Evolutionary conservation across 2,113 vertebrate species (phyloP).

Genomic region (Todiramphus chloris): DNA sequence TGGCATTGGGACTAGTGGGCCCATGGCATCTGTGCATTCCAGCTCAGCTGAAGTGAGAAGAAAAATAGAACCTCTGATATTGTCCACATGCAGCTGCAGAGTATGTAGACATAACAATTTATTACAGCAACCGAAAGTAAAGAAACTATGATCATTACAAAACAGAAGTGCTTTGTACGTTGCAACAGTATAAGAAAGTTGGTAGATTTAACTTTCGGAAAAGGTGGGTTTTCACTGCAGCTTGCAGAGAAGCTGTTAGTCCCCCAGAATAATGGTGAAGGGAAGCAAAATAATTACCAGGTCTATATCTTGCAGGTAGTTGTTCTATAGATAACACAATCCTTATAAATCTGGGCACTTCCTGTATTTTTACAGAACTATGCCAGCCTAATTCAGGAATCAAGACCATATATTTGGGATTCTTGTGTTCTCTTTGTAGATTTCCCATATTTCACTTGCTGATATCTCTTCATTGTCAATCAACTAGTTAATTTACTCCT

Average conservation of each 20-base stretch:
- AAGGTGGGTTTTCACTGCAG: not conserved
- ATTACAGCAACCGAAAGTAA: not conserved
- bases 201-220: not conserved
- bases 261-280: not conserved
- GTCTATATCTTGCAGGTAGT: not conserved
- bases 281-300: not conserved
- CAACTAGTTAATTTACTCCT: not conserved
- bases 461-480: not conserved
- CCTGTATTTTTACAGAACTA: not conserved
- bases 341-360: not conserved
- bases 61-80: not conserved
- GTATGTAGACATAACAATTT: not conserved
- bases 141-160: not conserved
- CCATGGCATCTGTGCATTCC: slow-evolving; percentile 27
- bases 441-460: not conserved
- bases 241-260: not conserved
- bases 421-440: not conserved
- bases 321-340: not conserved
- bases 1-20: slow-evolving; percentile 7
- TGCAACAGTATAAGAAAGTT: not conserved
- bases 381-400: not conserved
- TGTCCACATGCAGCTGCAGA: not conserved
- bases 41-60: not conserved
- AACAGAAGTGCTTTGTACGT: not conserved
- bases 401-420: not conserved